Evolutionary conservation across 2,888 invertebrate species (phyloP).

Genomic region (Dryocosmus kuriphilus): DNA sequence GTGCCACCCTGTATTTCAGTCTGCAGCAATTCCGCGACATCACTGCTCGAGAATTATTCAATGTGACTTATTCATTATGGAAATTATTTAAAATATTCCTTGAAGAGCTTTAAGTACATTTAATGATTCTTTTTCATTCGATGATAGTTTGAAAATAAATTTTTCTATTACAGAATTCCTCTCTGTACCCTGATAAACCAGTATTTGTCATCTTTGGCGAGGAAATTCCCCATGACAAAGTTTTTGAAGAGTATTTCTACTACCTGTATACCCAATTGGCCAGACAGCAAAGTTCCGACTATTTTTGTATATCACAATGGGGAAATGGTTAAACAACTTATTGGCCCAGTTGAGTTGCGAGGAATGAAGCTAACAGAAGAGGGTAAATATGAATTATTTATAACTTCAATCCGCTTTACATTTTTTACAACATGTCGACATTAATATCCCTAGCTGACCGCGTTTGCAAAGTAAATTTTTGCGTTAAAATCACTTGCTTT

Average conservation of each 20-base stretch:
- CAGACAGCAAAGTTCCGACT: slow-evolving; percentile 95
- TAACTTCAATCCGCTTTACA: slow-evolving; percentile 56
- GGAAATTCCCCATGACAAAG: slow-evolving; percentile 92
- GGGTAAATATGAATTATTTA: slow-evolving; percentile 78
- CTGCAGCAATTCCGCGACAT: too few relatives aligned
- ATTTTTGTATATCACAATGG: slow-evolving; percentile 97
- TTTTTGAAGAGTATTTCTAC: slow-evolving; percentile 95
- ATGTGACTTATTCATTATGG: too few relatives aligned
- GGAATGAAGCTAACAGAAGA: slow-evolving; percentile 90
- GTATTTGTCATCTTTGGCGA: slow-evolving; percentile 86
- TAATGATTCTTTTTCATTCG: too few relatives aligned
- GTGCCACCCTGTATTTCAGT: too few relatives aligned
- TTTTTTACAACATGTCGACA: too few relatives aligned
- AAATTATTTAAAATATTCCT: neutral
- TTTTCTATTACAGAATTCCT: slow-evolving; percentile 85
- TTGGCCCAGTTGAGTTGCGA: slow-evolving; percentile 89
- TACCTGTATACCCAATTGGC: slow-evolving; percentile 97
- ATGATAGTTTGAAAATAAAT: neutral
- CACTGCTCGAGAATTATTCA: too few relatives aligned
- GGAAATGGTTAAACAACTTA: slow-evolving; percentile 90
- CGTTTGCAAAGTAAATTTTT: too few relatives aligned
- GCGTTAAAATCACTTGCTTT: too few relatives aligned
- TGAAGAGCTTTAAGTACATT: too few relatives aligned
- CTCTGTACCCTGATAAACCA: slow-evolving; percentile 94
- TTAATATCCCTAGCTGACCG: too few relatives aligned